phyloP scores from a whole-genome alignment of 1,140 invertebrate genomes.

The Lineus longissimus region DNA sequence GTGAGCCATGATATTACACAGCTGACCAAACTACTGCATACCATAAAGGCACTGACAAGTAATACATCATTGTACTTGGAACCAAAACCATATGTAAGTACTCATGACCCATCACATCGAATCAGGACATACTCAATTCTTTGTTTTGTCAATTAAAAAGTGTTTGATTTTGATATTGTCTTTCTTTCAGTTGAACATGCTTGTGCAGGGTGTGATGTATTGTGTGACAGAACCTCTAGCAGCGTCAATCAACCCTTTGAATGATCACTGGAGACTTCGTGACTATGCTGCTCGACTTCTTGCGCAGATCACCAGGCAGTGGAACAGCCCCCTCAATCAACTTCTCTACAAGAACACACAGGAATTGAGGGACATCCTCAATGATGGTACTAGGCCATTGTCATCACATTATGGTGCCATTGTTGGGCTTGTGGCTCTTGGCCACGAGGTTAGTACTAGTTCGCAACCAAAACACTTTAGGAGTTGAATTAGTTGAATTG shows the following conservation, averaged over 20 bases:
- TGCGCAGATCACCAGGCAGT: slow-evolving; percentile 41
- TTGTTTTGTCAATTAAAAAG: no score
- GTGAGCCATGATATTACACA: slow-evolving; percentile 48
- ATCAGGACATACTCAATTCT: no score
- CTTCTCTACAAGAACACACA: slow-evolving; percentile 35
- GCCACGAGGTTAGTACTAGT: slow-evolving; percentile 39
- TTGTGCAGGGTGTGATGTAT: slow-evolving; percentile 48
- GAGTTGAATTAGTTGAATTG: not conserved
- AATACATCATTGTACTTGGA: slow-evolving; percentile 43
- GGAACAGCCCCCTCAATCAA: slow-evolving; percentile 43
- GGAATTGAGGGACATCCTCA: slow-evolving; percentile 39
- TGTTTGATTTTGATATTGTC: not conserved
- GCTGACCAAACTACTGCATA: slow-evolving; percentile 42
- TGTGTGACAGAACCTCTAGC: slow-evolving; percentile 49
- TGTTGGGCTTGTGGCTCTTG: slow-evolving; percentile 45
- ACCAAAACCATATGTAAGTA: slow-evolving; percentile 48
- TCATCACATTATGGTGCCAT: slow-evolving; percentile 53
- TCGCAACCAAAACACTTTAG: no score
- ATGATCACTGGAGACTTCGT: slow-evolving; percentile 51
- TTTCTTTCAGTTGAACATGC: slow-evolving; percentile 34
- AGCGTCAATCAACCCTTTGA: slow-evolving; percentile 41
- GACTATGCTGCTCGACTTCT: slow-evolving; percentile 50
- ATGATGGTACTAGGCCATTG: slow-evolving; percentile 46
- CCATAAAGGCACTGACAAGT: slow-evolving; percentile 36
- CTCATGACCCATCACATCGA: no score